Base-by-base conservation (phyloP, 2,797 vertebrate species). In the Coilia nasus region DNA sequence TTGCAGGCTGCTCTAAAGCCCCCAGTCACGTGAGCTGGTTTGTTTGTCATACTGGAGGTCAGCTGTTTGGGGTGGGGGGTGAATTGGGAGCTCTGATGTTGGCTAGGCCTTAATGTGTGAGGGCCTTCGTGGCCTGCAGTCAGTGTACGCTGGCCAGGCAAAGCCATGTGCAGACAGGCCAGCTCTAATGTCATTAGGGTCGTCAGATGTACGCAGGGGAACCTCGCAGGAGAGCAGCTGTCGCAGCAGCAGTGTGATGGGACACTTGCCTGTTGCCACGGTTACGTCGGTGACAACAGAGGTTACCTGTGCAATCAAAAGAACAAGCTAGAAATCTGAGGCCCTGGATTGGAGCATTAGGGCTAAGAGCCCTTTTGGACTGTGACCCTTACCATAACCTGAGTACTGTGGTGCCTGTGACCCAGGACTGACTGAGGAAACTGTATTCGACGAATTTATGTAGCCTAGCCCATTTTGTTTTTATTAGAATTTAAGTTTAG, bases 221-320 rank as follows among this genome's bases (percentile, higher is more conserved):
- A 25, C 23, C 25, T 62, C 11, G 23, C 64, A 15, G 12, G 64
- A 67, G 64, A 67, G 25, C 25, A 67, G 64, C 50, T 54, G 50
- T 54, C 50, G 50, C 14, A 54, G 50, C 7, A 54, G 50, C 50
- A 54, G 50, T 7, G 12, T 12, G 31, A 28, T 2, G 28, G 64
- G 35, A 71, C 25, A 17, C 67, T 35, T 6, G 15, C 67, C 14
- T 3, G 28, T 75, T 28, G 25, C 67, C 31, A 75, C 25, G 67
- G 67, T 75, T 75, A 75, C 67, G 14, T 35, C 31, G 31, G 67
- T 75, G 15, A 75, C 67, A 75, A 75, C 67, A 35, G 25, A 35
- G 28, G 67, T 31, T 35, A 28, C 7, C 25, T 75, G 25, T 15
- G 67, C 15, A 1, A 75, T 31, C 67, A 35, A 19, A 35, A 17